phyloP scores from a whole-genome alignment of 2,797 vertebrate genomes.

The Pipistrellus pygmaeus region DNA sequence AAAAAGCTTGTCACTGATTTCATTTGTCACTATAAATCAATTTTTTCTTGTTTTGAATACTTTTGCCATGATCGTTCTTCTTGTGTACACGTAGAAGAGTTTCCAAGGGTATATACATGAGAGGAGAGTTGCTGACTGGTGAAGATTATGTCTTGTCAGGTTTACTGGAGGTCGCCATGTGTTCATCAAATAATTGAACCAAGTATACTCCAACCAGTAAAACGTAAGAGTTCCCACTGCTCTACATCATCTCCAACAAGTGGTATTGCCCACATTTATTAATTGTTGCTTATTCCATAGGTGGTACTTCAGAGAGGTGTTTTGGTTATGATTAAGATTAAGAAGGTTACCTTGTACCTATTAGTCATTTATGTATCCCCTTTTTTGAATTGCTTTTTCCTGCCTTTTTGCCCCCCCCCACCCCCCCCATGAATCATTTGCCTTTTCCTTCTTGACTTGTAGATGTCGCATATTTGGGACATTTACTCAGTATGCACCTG shows the following conservation, averaged over 20 bases:
- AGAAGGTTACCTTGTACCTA: background rate
- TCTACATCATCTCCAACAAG: background rate
- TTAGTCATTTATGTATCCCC: background rate
- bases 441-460: background rate
- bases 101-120: background rate
- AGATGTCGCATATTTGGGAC: background rate
- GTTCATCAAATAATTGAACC: background rate
- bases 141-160: background rate
- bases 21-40: background rate
- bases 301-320: background rate
- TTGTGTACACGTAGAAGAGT: background rate
- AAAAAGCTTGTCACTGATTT: background rate
- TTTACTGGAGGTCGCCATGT: background rate
- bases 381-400: slow-evolving; percentile 31
- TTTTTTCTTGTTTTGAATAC: slow-evolving; percentile 8
- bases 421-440: background rate
- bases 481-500: background rate
- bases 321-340: background rate
- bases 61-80: background rate
- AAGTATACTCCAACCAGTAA: background rate
- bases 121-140: background rate
- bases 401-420: background rate
- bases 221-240: background rate
- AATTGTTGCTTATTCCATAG: background rate
- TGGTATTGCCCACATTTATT: background rate